These are phyloP conservation scores for Dromas ardeola DNA, from an alignment of 2,113 vertebrate genomes.

Conservation along the genomic window DNA sequence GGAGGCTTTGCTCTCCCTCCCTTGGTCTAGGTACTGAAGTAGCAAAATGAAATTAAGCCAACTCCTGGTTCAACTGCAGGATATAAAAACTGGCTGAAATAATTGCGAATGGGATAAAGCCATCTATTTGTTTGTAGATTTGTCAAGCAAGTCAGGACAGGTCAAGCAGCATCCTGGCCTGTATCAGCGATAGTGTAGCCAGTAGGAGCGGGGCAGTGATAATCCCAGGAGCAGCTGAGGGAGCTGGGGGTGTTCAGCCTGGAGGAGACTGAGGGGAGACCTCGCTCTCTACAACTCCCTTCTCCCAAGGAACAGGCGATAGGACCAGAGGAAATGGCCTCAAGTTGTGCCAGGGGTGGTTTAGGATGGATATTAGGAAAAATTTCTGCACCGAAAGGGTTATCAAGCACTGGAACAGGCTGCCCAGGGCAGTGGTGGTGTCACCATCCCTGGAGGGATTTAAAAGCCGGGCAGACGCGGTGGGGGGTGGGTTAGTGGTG, in stretches of 20 bases:
- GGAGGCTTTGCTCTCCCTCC: no score
- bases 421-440: no score
- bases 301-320: not conserved
- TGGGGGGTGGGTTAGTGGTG: no score
- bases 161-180: not conserved
- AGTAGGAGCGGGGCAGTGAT: not conserved
- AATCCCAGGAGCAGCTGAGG: not conserved
- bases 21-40: fast-evolving
- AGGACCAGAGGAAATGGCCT: not conserved
- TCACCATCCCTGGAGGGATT: not conserved
- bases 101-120: fast-evolving
- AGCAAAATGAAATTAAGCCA: fast-evolving
- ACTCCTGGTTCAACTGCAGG: fast-evolving
- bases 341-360: not conserved
- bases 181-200: not conserved
- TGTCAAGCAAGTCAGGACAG: no score
- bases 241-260: no score
- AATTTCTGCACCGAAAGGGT: not conserved
- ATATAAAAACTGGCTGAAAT: fast-evolving
- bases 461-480: not conserved
- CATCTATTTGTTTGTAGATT: fast-evolving
- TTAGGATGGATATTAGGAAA: not conserved
- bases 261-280: no score
- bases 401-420: not conserved
- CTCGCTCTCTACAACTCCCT: not conserved